These are phyloP conservation scores for Ips typographus DNA, from an alignment of 1,140 invertebrate genomes.

Conservation along the genomic window DNA sequence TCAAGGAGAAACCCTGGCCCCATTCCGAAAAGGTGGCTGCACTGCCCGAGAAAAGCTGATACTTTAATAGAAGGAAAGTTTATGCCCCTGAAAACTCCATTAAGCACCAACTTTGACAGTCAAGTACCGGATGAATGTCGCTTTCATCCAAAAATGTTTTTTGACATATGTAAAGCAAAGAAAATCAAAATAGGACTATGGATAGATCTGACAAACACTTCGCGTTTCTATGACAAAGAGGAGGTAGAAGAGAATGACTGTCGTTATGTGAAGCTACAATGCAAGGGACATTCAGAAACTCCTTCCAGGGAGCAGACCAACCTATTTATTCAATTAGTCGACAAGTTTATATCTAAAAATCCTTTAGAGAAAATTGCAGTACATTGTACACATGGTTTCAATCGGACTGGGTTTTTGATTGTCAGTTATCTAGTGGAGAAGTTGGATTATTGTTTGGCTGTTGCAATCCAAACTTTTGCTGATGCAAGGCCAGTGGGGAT, in stretches of 20 bases:
- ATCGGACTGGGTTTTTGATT: constrained; percentile 95
- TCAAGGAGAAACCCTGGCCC: constrained; percentile 55
- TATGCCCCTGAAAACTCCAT: constrained; percentile 91
- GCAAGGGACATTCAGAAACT: constrained; percentile 81
- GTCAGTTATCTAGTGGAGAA: constrained; percentile 78
- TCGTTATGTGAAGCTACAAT: constrained; percentile 84
- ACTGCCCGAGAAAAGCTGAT: constrained; percentile 85
- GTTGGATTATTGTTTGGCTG: constrained; percentile 41
- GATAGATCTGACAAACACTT: constrained; percentile 96
- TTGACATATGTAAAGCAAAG: constrained; percentile 68
- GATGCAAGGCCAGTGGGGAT: constrained; percentile 66
- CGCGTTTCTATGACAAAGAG: constrained; percentile 83
- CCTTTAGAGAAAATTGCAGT: constrained; percentile 84
- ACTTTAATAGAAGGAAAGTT: constrained; percentile 77
- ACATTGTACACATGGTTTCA: constrained; percentile 99
- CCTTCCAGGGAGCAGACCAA: constrained; percentile 75
- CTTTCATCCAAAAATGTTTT: constrained; percentile 85
- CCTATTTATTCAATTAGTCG: constrained; percentile 76
- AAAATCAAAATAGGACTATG: constrained; percentile 89
- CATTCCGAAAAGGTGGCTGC: constrained; percentile 86
- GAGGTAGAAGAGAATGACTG: constrained; percentile 74
- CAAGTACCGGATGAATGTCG: constrained; percentile 77
- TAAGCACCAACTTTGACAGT: constrained; percentile 74
- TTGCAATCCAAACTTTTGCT: constrained; percentile 42
- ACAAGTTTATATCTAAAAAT: constrained; percentile 75